Percentiles rank a stretch among this genome's conserved stretches.
These are phyloP conservation scores for Clarias gariepinus DNA, from an alignment of 2,113 vertebrate species.

Conservation along the genomic window DNA sequence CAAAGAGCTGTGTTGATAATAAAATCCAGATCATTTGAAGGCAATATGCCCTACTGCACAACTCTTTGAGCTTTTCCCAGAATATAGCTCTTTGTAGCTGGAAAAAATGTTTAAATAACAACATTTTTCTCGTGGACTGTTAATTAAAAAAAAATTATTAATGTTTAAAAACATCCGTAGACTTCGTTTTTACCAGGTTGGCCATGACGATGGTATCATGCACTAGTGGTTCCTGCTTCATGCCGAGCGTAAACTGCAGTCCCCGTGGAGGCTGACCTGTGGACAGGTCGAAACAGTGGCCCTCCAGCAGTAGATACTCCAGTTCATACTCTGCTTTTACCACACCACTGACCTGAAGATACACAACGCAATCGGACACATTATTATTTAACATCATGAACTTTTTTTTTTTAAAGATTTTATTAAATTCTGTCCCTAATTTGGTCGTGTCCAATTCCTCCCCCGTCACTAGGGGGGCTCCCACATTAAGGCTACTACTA, in stretches of 20 bases:
- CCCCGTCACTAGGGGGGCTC: too few species aligned
- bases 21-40: background rate
- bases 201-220: conserved; percentile 98
- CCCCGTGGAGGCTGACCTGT: conserved; percentile 86
- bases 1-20: background rate
- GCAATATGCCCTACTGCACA: background rate
- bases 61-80: background rate
- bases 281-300: conserved; percentile 88
- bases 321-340: conserved; percentile 90
- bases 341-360: conserved; percentile 74
- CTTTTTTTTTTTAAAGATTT: too few species aligned
- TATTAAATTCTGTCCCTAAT: too few species aligned
- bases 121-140: background rate
- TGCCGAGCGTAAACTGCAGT: conserved; percentile 93
- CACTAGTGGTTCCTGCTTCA: conserved; percentile 77
- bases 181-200: conserved; percentile 81
- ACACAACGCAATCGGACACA: conserved; percentile 26
- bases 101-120: background rate
- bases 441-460: too few species aligned
- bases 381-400: background rate
- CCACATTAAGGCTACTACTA: too few species aligned
- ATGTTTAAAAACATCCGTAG: background rate
- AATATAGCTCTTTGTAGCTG: background rate
- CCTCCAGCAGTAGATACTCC: conserved; percentile 90
- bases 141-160: background rate